phyloP scores from a whole-genome alignment of 2,797 vertebrate genomes.

The Falco concolor region DNA sequence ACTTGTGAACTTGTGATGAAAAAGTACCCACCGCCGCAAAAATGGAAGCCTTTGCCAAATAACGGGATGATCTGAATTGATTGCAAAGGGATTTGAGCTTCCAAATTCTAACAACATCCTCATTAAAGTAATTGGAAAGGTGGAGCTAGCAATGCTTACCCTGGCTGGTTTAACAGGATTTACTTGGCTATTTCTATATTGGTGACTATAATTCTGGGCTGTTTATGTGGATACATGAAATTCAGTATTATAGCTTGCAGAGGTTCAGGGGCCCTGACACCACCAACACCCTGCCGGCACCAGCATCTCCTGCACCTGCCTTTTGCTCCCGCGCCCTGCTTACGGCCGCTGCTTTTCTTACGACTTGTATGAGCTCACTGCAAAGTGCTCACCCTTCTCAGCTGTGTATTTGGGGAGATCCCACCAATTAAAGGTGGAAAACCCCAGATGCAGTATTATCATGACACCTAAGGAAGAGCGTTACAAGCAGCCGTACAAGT shows the following conservation, averaged over 20 bases:
- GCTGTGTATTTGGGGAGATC: neutral
- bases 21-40: neutral
- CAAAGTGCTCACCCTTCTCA: neutral
- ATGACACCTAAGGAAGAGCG: neutral
- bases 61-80: accelerated
- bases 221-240: neutral
- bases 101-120: neutral
- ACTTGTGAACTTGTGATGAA: neutral
- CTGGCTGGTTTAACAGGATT: neutral
- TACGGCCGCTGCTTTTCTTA: neutral
- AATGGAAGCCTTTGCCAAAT: neutral
- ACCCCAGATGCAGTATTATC: accelerated
- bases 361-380: accelerated
- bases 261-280: neutral
- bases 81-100: neutral
- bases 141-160: too few species aligned
- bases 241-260: neutral
- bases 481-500: neutral
- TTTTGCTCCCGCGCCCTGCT: accelerated
- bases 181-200: neutral
- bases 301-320: neutral
- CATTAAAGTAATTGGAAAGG: neutral
- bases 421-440: neutral
- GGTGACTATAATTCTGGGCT: neutral
- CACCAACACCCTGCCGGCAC: neutral